A percentile compares a stretch with the other conserved stretches of the same genome.
phyloP scores from a whole-genome alignment of 2,888 invertebrate genomes.

The Drosophila longiperda region DNA sequence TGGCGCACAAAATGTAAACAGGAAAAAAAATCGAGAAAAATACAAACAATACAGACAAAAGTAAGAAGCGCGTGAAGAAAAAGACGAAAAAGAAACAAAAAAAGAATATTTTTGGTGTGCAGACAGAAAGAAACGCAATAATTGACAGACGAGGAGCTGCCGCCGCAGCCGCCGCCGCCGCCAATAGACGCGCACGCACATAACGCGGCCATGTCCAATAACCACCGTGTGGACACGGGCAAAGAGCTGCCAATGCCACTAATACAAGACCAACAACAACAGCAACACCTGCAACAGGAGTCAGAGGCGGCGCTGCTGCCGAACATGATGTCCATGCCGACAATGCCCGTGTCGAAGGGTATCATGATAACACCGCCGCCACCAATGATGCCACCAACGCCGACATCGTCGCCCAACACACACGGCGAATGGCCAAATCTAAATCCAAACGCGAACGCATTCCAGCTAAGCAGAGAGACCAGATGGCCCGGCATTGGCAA shows the following conservation, averaged over 20 bases:
- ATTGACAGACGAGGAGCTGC: conserved; percentile 18
- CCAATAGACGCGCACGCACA: conserved; percentile 16
- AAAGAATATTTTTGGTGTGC: conserved; percentile 19
- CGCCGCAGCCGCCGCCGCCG: background rate
- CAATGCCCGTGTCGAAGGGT: conserved; percentile 63
- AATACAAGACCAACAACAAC: conserved; percentile 21
- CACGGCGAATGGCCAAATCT: conserved; percentile 82
- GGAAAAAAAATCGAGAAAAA: conserved; percentile 79
- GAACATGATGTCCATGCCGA: conserved; percentile 60
- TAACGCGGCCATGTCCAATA: conserved; percentile 65
- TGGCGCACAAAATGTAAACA: conserved; percentile 68
- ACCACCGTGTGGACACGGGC: conserved; percentile 71
- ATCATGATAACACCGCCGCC: conserved; percentile 77
- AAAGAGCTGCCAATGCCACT: conserved; percentile 57
- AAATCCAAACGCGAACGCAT: conserved; percentile 78
- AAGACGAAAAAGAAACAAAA: conserved; percentile 36
- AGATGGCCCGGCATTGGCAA: conserved; percentile 27
- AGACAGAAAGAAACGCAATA: conserved; percentile 35
- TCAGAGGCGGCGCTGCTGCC: conserved; percentile 58
- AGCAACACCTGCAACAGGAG: conserved; percentile 8
- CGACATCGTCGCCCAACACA: conserved; percentile 75
- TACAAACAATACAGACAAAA: conserved; percentile 80
- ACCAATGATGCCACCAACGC: conserved; percentile 69
- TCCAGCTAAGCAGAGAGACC: conserved; percentile 74
- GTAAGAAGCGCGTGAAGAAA: conserved; percentile 66